Evolutionary conservation across 1,140 invertebrate genomes (phyloP).

Genomic region (Callitettix versicolor): DNA sequence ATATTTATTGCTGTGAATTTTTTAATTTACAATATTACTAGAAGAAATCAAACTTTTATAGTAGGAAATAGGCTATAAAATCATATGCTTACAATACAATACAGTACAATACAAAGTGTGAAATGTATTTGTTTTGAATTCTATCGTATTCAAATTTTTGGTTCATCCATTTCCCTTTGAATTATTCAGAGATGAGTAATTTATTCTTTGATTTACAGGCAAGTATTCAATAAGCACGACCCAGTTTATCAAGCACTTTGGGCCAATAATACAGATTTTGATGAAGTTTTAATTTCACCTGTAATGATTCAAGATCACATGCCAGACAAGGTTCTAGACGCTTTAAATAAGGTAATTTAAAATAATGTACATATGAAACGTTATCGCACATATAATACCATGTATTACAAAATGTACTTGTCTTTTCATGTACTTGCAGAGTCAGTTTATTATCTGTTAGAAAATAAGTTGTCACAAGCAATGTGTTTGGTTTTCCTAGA

Average conservation of each 20-base stretch:
- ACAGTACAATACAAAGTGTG: too few relatives aligned
- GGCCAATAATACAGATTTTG: conserved; percentile 78
- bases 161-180: too few relatives aligned
- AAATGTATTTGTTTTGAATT: too few relatives aligned
- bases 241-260: conserved; percentile 84
- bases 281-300: conserved; percentile 83
- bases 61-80: too few relatives aligned
- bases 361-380: not conserved
- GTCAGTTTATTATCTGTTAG: too few relatives aligned
- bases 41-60: too few relatives aligned
- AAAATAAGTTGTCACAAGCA: not conserved
- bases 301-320: conserved; percentile 90
- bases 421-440: not conserved
- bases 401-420: not conserved
- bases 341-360: conserved; percentile 67
- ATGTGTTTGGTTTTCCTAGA: too few relatives aligned
- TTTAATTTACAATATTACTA: too few relatives aligned
- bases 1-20: too few relatives aligned
- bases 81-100: too few relatives aligned
- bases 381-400: not conserved
- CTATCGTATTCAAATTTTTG: too few relatives aligned
- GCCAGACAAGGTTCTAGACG: conserved; percentile 80
- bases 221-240: conserved; percentile 55
- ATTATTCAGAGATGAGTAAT: too few relatives aligned
- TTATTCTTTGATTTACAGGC: conserved; percentile 36